Conservation (phyloP, 53 echinoderm and acorn worm genomes). For the Patiria pectinifera region DNA sequence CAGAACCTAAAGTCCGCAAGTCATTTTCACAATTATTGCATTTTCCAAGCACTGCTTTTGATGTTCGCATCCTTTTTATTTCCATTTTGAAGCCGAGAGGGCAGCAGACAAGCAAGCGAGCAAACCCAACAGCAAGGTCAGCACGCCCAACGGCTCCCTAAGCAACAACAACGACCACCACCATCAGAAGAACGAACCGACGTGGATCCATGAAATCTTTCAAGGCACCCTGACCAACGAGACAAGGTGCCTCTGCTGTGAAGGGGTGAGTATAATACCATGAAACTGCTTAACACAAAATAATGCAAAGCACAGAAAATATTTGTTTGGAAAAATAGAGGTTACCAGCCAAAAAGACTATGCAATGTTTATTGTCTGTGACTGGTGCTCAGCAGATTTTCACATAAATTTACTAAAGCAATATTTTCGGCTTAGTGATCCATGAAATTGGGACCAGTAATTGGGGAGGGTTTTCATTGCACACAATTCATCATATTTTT, state of each 20-base stretch:
- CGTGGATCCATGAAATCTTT: slow-evolving; percentile 99
- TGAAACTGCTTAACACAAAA: background rate
- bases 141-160: slow-evolving; percentile 82
- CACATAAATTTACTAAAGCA: too few relatives aligned
- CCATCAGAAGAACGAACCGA: slow-evolving; percentile 83
- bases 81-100: slow-evolving; percentile 73
- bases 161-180: slow-evolving; percentile 88
- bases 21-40: background rate
- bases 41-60: background rate
- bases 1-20: too few relatives aligned
- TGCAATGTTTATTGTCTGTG: too few relatives aligned
- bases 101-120: slow-evolving; percentile 83
- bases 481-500: too few relatives aligned
- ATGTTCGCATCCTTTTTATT: background rate
- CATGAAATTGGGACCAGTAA: too few relatives aligned
- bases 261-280: slow-evolving; percentile 78
- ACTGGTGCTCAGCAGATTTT: too few relatives aligned
- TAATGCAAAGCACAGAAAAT: background rate
- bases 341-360: too few relatives aligned
- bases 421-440: too few relatives aligned
- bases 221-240: slow-evolving; percentile 99
- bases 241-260: slow-evolving; percentile 96
- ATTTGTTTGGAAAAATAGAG: too few relatives aligned
- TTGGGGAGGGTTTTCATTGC: too few relatives aligned
- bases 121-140: slow-evolving; percentile 82